Conservation (phyloP, 2,797 vertebrate genomes). For the Falco berigora region DNA sequence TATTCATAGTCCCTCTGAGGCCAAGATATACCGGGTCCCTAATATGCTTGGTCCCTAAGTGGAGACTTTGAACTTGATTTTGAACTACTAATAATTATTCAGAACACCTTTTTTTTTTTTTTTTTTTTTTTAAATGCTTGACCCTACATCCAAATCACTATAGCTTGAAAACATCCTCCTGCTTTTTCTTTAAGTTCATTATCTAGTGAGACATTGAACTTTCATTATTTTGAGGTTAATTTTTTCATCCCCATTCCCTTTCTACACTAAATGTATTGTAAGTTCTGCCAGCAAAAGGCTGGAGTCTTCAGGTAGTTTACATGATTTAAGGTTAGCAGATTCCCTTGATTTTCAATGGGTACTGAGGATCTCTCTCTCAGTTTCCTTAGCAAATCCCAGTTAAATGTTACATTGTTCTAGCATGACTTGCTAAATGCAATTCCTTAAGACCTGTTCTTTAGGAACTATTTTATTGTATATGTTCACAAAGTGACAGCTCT, state of each 20-base stretch:
- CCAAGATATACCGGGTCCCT: background rate
- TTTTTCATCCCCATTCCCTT: background rate
- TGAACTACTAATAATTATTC: background rate
- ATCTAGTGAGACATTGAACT: background rate
- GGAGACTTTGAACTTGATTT: background rate
- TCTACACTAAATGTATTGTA: background rate
- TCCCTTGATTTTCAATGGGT: background rate
- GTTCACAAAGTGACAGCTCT: background rate
- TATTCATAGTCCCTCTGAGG: constrained; percentile 46
- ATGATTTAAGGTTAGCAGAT: background rate
- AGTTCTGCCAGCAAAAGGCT: background rate
- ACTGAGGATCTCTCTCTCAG: background rate
- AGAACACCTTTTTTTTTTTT: background rate
- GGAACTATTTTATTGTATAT: background rate
- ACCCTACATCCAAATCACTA: background rate
- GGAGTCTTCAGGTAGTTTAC: background rate
- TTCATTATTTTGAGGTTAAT: background rate
- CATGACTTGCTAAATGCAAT: constrained; percentile 21
- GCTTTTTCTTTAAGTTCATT: background rate
- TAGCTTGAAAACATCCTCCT: background rate
- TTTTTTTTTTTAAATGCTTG: background rate
- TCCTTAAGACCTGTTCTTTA: background rate
- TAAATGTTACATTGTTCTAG: constrained; percentile 1
- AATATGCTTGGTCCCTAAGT: background rate
- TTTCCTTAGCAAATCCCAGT: background rate